Evolutionary conservation across 2,113 vertebrate genomes (phyloP).

Genomic region (Microcebus tavaratra): DNA sequence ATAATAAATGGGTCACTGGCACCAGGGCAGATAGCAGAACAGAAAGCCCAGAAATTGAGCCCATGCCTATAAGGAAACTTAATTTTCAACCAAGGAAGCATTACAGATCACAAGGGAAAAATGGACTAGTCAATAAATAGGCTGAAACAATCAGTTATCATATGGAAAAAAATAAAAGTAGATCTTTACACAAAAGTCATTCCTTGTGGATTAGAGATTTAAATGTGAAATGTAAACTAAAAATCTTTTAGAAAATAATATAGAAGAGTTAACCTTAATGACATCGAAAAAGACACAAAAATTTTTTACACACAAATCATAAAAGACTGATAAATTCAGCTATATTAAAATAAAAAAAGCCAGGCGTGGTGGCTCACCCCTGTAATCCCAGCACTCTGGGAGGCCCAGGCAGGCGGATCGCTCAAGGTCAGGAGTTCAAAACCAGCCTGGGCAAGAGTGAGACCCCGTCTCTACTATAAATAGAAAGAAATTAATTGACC

Average conservation of each 20-base stretch:
- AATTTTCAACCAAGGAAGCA: neutral
- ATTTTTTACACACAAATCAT: neutral
- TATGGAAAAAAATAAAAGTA: neutral
- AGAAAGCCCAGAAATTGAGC: neutral
- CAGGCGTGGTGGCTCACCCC: too few relatives aligned
- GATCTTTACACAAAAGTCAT: neutral
- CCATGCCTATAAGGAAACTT: neutral
- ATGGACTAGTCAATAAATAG: neutral
- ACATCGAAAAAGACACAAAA: neutral
- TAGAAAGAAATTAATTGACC: too few relatives aligned
- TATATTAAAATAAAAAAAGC: neutral
- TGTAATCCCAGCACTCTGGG: too few relatives aligned
- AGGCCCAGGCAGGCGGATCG: too few relatives aligned
- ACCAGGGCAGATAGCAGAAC: neutral
- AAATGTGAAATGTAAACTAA: neutral
- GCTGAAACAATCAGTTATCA: neutral
- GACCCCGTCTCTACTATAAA: too few relatives aligned
- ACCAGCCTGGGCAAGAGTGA: too few relatives aligned
- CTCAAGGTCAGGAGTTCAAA: too few relatives aligned
- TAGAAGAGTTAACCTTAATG: neutral
- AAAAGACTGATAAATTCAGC: constrained; percentile 2
- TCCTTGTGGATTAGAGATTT: neutral
- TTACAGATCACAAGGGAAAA: neutral
- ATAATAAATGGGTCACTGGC: neutral
- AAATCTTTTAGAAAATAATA: neutral